A percentile compares a stretch with the other conserved stretches of the same genome.
phyloP scores from a whole-genome alignment of 2,888 invertebrate species.

The Trypoxylon attenuatum region DNA sequence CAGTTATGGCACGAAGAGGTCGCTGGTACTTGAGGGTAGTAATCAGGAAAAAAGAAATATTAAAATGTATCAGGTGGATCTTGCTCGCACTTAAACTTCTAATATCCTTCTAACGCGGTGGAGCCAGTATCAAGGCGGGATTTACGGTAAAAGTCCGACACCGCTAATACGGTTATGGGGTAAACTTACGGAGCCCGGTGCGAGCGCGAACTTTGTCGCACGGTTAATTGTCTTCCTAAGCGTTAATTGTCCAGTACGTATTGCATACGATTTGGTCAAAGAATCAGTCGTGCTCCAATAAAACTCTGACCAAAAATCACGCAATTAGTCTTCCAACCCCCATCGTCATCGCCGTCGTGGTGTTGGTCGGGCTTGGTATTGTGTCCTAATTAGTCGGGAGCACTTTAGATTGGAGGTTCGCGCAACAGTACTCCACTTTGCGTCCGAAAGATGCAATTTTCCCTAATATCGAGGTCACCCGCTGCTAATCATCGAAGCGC shows the following conservation, averaged over 20 bases:
- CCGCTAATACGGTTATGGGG: conserved; percentile 37
- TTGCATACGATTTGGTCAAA: neutral
- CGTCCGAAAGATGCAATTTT: neutral
- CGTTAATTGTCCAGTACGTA: neutral
- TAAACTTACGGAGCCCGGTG: conserved; percentile 21
- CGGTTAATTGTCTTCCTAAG: neutral
- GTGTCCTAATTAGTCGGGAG: neutral
- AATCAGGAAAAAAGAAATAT: neutral
- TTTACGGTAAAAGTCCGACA: conserved; percentile 30
- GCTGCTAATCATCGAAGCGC: neutral
- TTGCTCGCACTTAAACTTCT: conserved; percentile 34
- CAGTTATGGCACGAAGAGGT: neutral
- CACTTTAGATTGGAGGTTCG: neutral
- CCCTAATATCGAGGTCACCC: neutral
- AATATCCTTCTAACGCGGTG: conserved; percentile 28
- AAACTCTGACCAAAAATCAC: neutral
- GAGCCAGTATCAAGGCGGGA: conserved; percentile 24
- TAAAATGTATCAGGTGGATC: conserved; percentile 16
- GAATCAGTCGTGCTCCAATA: neutral
- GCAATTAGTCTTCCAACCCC: neutral
- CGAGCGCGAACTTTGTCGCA: neutral
- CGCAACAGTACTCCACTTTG: neutral
- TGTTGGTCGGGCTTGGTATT: no score
- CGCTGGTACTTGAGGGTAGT: neutral
- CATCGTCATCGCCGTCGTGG: no score